Conservation (phyloP, 92 coral and sea anemone species). For the Epizoanthus stellaris region DNA sequence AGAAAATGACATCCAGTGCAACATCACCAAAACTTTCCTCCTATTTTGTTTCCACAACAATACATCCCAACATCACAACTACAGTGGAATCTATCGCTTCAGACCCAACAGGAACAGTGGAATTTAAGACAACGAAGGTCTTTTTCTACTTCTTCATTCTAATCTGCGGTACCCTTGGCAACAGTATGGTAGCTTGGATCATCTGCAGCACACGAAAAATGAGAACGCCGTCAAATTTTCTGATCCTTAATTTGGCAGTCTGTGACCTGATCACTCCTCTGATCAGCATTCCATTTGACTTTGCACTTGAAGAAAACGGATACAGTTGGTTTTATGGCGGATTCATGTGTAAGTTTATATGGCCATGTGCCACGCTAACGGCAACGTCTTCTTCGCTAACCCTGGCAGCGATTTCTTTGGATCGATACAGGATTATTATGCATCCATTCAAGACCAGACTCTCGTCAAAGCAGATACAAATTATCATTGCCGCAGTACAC, state of each 20-base stretch:
- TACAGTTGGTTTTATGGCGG: constrained; percentile 82
- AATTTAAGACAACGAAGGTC: constrained; percentile 66
- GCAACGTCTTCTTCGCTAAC: constrained; percentile 87
- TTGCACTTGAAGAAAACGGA: constrained; percentile 77
- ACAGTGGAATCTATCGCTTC: neutral
- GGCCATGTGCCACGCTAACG: constrained; percentile 84
- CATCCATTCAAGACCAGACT: constrained; percentile 88
- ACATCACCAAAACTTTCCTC: no score
- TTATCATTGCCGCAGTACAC: constrained; percentile 56
- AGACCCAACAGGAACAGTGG: constrained; percentile 22
- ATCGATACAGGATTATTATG: constrained; percentile 88
- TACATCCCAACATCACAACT: no score
- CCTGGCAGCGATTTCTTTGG: constrained; percentile 86
- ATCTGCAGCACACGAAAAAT: constrained; percentile 71
- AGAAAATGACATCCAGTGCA: no score
- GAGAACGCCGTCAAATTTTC: constrained; percentile 80
- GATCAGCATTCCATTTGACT: constrained; percentile 90
- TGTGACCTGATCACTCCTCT: constrained; percentile 93
- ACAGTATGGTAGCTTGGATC: constrained; percentile 79
- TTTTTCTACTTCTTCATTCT: constrained; percentile 73
- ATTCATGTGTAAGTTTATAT: constrained; percentile 78
- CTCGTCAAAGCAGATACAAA: constrained; percentile 67
- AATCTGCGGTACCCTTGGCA: constrained; percentile 74
- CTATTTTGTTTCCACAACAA: no score
- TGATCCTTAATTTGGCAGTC: constrained; percentile 86